Percentiles rank a stretch among this genome's conserved stretches.
Conservation (phyloP, 2,113 vertebrate species). For the Lasiurus cinereus region DNA sequence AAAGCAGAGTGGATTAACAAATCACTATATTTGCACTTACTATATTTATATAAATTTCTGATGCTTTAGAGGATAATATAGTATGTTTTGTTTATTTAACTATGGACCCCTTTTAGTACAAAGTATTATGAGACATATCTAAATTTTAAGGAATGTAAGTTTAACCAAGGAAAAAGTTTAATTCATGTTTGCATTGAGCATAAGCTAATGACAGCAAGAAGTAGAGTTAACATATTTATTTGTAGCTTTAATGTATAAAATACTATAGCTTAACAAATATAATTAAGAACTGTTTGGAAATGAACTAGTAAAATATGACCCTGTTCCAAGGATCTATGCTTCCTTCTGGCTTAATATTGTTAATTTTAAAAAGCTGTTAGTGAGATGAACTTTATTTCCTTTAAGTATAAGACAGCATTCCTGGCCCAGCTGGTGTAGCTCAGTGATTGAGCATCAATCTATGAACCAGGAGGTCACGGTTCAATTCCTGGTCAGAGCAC, state of each 20-base stretch:
- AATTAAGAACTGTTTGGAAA: slow-evolving; percentile 36
- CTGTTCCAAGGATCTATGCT: neutral
- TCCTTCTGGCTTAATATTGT: neutral
- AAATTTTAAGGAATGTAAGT: neutral
- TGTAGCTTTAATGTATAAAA: neutral
- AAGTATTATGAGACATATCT: neutral
- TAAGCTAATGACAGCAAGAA: neutral
- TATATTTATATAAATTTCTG: neutral
- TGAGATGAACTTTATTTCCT: slow-evolving; percentile 14
- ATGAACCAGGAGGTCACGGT: too few relatives aligned
- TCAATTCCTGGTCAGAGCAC: too few relatives aligned
- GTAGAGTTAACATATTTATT: neutral
- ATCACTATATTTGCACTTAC: neutral
- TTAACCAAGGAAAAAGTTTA: neutral
- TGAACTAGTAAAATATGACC: neutral
- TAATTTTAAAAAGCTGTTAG: neutral
- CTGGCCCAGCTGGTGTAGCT: too few relatives aligned
- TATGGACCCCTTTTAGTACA: neutral
- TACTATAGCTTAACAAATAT: neutral
- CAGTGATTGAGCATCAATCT: too few relatives aligned
- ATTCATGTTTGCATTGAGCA: neutral
- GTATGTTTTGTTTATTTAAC: slow-evolving; percentile 14
- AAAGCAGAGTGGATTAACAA: neutral
- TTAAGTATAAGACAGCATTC: neutral
- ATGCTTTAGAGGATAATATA: neutral